Conservation (phyloP, 2,888 invertebrate species). For the Caenorhabditis sp. region DNA sequence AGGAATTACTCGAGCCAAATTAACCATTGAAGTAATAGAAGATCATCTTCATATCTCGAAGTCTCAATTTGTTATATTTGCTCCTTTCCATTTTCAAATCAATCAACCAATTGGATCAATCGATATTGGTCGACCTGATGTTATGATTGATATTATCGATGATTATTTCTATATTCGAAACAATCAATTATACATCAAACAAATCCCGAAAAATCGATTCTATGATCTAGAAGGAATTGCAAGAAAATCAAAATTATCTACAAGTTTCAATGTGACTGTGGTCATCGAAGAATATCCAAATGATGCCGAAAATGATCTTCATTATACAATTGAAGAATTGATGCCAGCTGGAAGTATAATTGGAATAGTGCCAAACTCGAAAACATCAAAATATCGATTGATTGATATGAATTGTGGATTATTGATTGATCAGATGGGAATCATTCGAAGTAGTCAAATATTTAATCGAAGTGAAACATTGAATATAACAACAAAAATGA, state of each 20-base stretch:
- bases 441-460: conserved; percentile 13
- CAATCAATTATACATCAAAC: conserved; percentile 12
- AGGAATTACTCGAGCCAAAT: conserved; percentile 25
- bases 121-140: conserved; percentile 32
- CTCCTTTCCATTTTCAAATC: conserved; percentile 8
- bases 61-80: conserved; percentile 15
- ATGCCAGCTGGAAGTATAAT: conserved; percentile 18
- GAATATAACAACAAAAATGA: conserved; percentile 35
- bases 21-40: conserved; percentile 34
- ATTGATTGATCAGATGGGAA: conserved; percentile 24
- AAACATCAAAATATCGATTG: conserved; percentile 32
- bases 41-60: conserved; percentile 19
- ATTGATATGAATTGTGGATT: conserved; percentile 23
- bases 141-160: conserved; percentile 34
- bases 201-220: not conserved
- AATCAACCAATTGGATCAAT: conserved; percentile 25
- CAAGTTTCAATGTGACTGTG: conserved; percentile 10
- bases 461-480: conserved; percentile 22
- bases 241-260: conserved; percentile 27
- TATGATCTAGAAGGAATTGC: conserved; percentile 25
- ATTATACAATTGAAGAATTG: conserved; percentile 27
- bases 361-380: conserved; percentile 22
- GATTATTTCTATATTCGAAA: conserved; percentile 27
- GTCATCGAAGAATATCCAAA: not conserved
- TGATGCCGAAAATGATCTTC: conserved; percentile 16